Evolutionary conservation across 2,888 invertebrate species (phyloP).

Genomic region (Busseola fusca): DNA sequence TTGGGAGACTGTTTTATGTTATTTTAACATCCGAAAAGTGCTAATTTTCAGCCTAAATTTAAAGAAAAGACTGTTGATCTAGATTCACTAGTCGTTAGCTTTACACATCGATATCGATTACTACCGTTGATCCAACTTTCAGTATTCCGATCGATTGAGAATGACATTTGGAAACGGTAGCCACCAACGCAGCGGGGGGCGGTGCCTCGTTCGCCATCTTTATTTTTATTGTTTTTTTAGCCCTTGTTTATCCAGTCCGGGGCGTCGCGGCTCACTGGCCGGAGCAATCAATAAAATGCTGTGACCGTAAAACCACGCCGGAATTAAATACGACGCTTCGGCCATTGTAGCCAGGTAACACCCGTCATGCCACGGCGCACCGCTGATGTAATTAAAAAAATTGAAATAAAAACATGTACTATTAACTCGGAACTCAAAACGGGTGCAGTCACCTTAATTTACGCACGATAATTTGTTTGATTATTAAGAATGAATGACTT

Average conservation of each 20-base stretch:
- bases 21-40: neutral
- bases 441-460: slow-evolving; percentile 58
- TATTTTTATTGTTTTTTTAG: slow-evolving; percentile 81
- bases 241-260: slow-evolving; percentile 87
- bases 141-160: slow-evolving; percentile 72
- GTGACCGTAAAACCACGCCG: slow-evolving; percentile 82
- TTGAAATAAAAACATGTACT: slow-evolving; percentile 54
- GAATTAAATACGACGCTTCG: slow-evolving; percentile 81
- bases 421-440: slow-evolving; percentile 55
- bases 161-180: slow-evolving; percentile 88
- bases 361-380: slow-evolving; percentile 66
- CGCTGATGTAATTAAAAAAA: slow-evolving; percentile 75
- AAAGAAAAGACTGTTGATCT: neutral
- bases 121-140: slow-evolving; percentile 55
- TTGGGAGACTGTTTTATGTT: neutral
- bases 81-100: neutral
- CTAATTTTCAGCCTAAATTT: neutral
- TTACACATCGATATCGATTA: slow-evolving; percentile 54
- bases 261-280: slow-evolving; percentile 83
- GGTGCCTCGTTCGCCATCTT: slow-evolving; percentile 84
- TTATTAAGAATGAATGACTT: slow-evolving; percentile 38
- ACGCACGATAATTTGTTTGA: slow-evolving; percentile 49
- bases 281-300: slow-evolving; percentile 86
- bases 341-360: slow-evolving; percentile 69
- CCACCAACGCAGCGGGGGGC: slow-evolving; percentile 83